Conservation (phyloP, 2,888 invertebrate genomes). For the Nyleta sp. region DNA sequence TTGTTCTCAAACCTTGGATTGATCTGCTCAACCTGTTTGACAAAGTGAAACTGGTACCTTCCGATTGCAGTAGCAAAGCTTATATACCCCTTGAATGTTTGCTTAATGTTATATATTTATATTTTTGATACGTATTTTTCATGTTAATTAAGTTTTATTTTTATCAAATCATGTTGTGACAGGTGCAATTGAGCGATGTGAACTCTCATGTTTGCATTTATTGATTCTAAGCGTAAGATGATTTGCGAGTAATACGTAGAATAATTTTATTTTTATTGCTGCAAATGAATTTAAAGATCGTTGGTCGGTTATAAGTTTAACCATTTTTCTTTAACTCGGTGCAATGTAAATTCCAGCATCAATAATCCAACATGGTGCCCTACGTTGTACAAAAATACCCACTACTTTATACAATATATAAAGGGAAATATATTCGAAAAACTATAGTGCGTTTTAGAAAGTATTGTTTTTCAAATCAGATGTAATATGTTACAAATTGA, state of each 20-base stretch:
- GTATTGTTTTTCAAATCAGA: too few relatives aligned
- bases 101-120: conserved; percentile 1
- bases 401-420: too few relatives aligned
- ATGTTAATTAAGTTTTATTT: conserved; percentile 15
- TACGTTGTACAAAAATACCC: too few relatives aligned
- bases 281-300: not conserved
- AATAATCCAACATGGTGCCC: too few relatives aligned
- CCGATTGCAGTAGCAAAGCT: not conserved
- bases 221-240: not conserved
- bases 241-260: not conserved
- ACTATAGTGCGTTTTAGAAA: too few relatives aligned
- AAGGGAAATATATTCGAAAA: too few relatives aligned
- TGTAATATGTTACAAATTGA: too few relatives aligned
- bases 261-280: not conserved
- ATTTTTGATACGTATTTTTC: conserved; percentile 5
- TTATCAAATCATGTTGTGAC: conserved; percentile 21
- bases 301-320: too few relatives aligned
- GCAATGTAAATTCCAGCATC: too few relatives aligned
- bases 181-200: conserved; percentile 9
- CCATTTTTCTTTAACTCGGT: too few relatives aligned
- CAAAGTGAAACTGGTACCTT: conserved; percentile 13
- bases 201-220: conserved; percentile 6
- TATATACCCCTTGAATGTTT: conserved; percentile 21
- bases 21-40: conserved; percentile 1
- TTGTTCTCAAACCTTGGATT: conserved; percentile 25